Evolutionary conservation across 2,113 vertebrate genomes (phyloP), one percentile per base, ranked within the genome.

Genomic region (Silurus asotus): DNA sequence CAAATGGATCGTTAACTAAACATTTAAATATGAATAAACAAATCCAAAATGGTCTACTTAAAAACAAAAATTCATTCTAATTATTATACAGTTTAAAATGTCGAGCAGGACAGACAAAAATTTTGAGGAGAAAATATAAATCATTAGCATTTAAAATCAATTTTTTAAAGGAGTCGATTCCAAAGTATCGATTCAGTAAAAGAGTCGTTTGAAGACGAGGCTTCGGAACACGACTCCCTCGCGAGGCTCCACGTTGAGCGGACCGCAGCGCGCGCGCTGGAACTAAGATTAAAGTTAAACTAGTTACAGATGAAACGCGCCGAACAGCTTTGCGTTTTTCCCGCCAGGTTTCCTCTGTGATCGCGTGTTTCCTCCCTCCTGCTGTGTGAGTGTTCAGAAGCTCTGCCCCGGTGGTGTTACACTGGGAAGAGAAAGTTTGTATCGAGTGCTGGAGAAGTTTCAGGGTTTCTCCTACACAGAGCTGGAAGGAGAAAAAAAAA

Each of bases 381-480:
- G 37, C 37, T 37, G 37, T 37, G 37, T 37, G 37, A 2, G 37
- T 37, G 37, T 37, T 37, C 37, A 37, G 37, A 37, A 37, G 37
- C 37, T 37, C 37, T 37, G 37, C 37, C 37, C 37, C 37, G 37
- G 37, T 37, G 37, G 37, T 37, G 37, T 37, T 37, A 37, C 37
- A 37, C 37, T 37, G 37, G 37, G 37, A 37, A 37, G 37, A 58
- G 82, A 81, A 84, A 84, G 83, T 84, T 55, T 64, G 58, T 6
- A 15, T 79, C 62, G 6, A 9, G 69, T 45, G 81, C 65, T 79
- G 77, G 79, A 84, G 87, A 91, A 78, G 37, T 88, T 85, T 87
- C 82, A 51, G 17, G 23, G 1, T 74, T 88, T 89, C 89, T 92
- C 91, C 89, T 89, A 86, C 10, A 77, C 83, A 91, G 77, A 84